Base-by-base conservation (phyloP, 2,113 vertebrate species). In the Pelvicachromis taeniatus region DNA sequence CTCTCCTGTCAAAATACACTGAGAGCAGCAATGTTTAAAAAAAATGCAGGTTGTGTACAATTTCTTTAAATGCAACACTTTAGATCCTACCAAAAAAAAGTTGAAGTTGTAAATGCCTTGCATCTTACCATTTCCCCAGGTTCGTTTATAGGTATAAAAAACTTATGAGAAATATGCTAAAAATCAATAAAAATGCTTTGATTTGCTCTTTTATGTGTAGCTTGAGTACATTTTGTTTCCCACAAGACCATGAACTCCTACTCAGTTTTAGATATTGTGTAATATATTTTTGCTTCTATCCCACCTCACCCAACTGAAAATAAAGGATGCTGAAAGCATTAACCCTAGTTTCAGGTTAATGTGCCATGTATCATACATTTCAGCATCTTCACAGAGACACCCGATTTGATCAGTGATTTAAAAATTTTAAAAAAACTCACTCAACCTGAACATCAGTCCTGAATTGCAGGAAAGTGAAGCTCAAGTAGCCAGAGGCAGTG, bases 1-100 rank as follows among this genome's bases (percentile, higher is more conserved):
- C 83, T 83, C 54, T 80, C 70, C 70, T 86, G 92, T 92, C 91
- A 92, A 91, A 93, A 91, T 86, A 82, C 87, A 91, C 89, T 50
- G 63, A 93, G 81, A 63, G n/a, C 89, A 94, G 92, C 87, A 90
- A 81, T 82, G 90, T 87, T 42, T 9, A 0, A 12, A 63, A 81
- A 91, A 92, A 91, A 89, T 80, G 90, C 90, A 89, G 59, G 73
- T 89, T 92, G 88, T 88, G 88, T 89, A 85, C 79, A 86, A 68
- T 93, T 89, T 86, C 78, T 87, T 80, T 85, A 73, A 91, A 86
- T 86, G 80, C 81, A 89, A 87, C 70, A 88, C 85, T 91, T 85
- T n/a, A 11, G 63, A n/a, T 78, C 52, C 56, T 54, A 6, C 40
- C 50, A 54, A 53, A 35, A 73, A 38, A 38, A 63, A 4, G 10